Conservation (phyloP, 2,888 invertebrate genomes). For the Cosmia pyralina region DNA sequence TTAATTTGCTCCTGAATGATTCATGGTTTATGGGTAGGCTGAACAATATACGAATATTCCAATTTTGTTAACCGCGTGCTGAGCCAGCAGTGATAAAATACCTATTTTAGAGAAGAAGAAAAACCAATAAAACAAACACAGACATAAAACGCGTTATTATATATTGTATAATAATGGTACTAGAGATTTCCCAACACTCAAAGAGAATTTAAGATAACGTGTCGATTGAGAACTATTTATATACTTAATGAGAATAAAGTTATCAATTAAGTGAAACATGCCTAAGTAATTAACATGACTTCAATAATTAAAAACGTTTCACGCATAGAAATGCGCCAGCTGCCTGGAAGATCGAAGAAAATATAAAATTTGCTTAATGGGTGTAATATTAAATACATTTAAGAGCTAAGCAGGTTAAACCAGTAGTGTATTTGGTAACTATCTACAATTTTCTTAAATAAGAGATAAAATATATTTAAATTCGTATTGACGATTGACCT, state of each 20-base stretch:
- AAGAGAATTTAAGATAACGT: conserved; percentile 22
- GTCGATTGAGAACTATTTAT: conserved; percentile 12
- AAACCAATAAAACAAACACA: not conserved
- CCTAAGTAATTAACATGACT: conserved; percentile 12
- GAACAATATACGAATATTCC: not conserved
- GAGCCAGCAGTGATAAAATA: not conserved
- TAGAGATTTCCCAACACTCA: conserved; percentile 9
- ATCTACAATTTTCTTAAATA: conserved; percentile 66
- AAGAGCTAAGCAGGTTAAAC: conserved; percentile 69
- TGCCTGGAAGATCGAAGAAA: conserved; percentile 53
- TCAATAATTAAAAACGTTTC: conserved; percentile 20
- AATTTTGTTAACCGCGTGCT: not conserved
- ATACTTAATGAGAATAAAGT: conserved; percentile 24
- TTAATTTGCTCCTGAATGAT: conserved; percentile 7
- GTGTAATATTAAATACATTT: conserved; percentile 64
- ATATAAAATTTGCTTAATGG: conserved; percentile 61
- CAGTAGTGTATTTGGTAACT: conserved; percentile 62
- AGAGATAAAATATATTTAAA: conserved; percentile 72
- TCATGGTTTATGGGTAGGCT: not conserved
- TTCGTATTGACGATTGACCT: conserved; percentile 71
- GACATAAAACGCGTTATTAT: not conserved
- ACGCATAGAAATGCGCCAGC: conserved; percentile 24
- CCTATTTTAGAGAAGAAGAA: not conserved
- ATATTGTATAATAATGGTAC: conserved; percentile 3
- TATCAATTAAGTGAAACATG: conserved; percentile 12